These are phyloP conservation scores for Larimichthys crocea DNA, from an alignment of 2,113 vertebrate species.

Conservation along the genomic window DNA sequence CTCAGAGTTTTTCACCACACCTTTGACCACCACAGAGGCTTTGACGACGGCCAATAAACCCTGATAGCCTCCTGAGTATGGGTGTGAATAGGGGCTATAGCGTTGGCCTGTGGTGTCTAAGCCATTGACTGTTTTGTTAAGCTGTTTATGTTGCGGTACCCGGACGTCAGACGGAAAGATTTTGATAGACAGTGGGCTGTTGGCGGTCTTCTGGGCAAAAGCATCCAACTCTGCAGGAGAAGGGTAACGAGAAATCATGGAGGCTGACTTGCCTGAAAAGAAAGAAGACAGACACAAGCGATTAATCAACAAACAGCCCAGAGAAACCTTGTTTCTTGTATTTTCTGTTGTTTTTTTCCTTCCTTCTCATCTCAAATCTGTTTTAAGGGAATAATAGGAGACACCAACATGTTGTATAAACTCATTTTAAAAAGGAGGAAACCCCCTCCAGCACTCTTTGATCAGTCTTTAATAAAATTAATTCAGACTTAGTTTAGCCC, in stretches of 20 bases:
- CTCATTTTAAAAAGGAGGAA: constrained; percentile 59
- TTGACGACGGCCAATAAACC: constrained; percentile 91
- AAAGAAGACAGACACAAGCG: constrained; percentile 24
- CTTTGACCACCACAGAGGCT: constrained; percentile 82
- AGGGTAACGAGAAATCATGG: constrained; percentile 90
- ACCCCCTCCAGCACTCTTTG: constrained; percentile 65
- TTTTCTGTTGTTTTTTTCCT: constrained; percentile 18
- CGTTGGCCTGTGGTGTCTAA: constrained; percentile 92
- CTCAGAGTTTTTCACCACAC: constrained; percentile 91
- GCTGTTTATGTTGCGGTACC: constrained; percentile 97
- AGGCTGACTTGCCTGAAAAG: constrained; percentile 86
- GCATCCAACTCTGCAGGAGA: constrained; percentile 96
- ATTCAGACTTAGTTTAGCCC: constrained; percentile 70
- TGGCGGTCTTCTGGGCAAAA: constrained; percentile 95
- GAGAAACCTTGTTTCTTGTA: not conserved
- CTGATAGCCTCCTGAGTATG: constrained; percentile 87
- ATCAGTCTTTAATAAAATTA: constrained; percentile 74
- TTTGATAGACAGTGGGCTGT: constrained; percentile 95
- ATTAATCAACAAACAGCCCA: constrained; percentile 12
- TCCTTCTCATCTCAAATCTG: constrained; percentile 31
- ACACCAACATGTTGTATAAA: constrained; percentile 62
- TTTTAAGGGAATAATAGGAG: constrained; percentile 41
- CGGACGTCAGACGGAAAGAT: constrained; percentile 96
- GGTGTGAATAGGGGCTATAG: constrained; percentile 88
- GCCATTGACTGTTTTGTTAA: constrained; percentile 94